Conservation (phyloP, 1,140 invertebrate genomes). For the Zaprionus africanus region DNA sequence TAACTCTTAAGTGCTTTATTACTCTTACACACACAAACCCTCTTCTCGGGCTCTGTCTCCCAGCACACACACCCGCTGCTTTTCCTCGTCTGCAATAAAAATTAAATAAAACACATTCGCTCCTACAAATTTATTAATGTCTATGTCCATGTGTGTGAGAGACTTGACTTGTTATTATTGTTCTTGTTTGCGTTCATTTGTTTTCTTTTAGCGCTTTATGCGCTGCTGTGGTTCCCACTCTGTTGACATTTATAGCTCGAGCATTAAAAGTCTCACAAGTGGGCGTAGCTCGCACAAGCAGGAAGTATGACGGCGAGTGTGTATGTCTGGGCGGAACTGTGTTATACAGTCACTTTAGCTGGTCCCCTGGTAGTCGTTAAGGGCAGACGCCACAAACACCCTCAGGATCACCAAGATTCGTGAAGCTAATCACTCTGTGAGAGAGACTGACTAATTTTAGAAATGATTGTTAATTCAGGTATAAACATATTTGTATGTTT, state of each 20-base stretch:
- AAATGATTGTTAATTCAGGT: too few relatives aligned
- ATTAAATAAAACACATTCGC: constrained; percentile 54
- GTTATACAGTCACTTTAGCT: constrained; percentile 48
- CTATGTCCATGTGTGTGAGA: constrained; percentile 23
- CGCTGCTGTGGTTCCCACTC: constrained; percentile 45
- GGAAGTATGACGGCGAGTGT: constrained; percentile 8
- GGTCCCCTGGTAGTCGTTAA: constrained; percentile 31
- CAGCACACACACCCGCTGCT: background rate
- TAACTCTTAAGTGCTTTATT: constrained; percentile 54
- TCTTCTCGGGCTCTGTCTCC: background rate
- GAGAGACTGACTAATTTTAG: constrained; percentile 21
- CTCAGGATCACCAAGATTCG: background rate
- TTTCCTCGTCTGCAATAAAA: constrained; percentile 41
- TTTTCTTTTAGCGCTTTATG: constrained; percentile 51
- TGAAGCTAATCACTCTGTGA: constrained; percentile 30
- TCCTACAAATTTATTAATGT: constrained; percentile 57
- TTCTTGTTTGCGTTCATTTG: constrained; percentile 50
- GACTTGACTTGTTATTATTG: constrained; percentile 30
- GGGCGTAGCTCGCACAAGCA: constrained; percentile 4
- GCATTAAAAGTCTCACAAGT: constrained; percentile 47
- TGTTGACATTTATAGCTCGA: constrained; percentile 52
- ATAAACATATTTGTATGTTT: too few relatives aligned
- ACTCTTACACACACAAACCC: constrained; percentile 17
- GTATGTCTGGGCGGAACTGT: constrained; percentile 16
- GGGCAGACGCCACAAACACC: constrained; percentile 1